Conservation (phyloP, 2,113 vertebrate genomes). For the Nematolebias whitei region DNA sequence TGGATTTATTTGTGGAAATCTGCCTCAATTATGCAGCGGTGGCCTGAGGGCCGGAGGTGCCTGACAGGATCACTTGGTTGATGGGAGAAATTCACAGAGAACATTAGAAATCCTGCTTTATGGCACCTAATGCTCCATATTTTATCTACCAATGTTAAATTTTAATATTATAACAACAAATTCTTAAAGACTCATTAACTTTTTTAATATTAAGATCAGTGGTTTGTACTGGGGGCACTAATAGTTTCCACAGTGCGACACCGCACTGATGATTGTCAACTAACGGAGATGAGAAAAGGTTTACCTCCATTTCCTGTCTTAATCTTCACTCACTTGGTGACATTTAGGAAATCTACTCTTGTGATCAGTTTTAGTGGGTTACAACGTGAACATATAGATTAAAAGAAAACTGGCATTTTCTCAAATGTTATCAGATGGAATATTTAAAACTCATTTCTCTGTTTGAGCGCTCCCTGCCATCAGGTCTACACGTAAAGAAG, state of each 20-base stretch:
- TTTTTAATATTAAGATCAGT: constrained; percentile 17
- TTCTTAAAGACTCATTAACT: too few species aligned
- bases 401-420: constrained; percentile 75
- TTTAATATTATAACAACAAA: too few species aligned
- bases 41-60: constrained; percentile 38
- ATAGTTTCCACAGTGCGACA: too few species aligned
- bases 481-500: too few species aligned
- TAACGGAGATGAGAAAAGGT: background rate
- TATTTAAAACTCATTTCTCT: constrained; percentile 4
- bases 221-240: constrained; percentile 42
- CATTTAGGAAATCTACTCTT: constrained; percentile 88
- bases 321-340: constrained; percentile 83
- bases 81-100: constrained; percentile 44
- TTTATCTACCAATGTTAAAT: too few species aligned
- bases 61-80: constrained; percentile 32
- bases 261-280: too few species aligned
- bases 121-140: constrained; percentile 46
- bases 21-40: constrained; percentile 53
- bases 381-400: constrained; percentile 85
- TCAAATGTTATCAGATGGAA: constrained; percentile 49
- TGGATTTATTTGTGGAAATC: constrained; percentile 45
- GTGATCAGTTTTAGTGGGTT: constrained; percentile 86
- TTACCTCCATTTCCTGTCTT: constrained; percentile 40
- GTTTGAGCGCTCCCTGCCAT: too few species aligned
- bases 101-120: constrained; percentile 33